Evolutionary conservation across 1,140 invertebrate species (phyloP).

Genomic region (Agrypnia vestita): DNA sequence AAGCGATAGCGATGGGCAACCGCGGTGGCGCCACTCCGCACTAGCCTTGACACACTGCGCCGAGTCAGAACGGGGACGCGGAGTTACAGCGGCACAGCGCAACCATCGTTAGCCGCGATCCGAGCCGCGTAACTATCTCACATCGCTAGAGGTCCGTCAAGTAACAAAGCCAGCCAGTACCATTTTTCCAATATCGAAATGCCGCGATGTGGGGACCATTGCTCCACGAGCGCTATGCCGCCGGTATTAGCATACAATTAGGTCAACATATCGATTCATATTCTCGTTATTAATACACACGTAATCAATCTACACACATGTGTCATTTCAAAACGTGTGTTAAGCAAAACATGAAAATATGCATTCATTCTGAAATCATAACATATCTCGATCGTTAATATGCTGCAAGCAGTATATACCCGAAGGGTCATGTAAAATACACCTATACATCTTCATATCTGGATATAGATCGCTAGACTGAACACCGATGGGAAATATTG

Average conservation of each 20-base stretch:
- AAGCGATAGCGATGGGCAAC: conserved; percentile 12
- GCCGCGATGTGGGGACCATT: not conserved
- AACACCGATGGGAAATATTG: too few relatives aligned
- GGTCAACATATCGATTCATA: conserved; percentile 15
- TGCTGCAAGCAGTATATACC: too few relatives aligned
- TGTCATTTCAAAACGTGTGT: not conserved
- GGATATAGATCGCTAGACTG: too few relatives aligned
- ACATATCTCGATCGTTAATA: too few relatives aligned
- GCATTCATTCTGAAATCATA: too few relatives aligned
- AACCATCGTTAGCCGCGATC: conserved; percentile 33
- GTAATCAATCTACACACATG: not conserved
- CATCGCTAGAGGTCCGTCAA: too few relatives aligned
- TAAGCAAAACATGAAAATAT: too few relatives aligned
- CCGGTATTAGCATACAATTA: not conserved
- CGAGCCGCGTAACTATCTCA: not conserved
- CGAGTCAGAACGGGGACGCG: conserved; percentile 34
- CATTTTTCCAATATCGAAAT: not conserved
- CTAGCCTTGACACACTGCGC: conserved; percentile 46
- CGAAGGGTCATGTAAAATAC: too few relatives aligned
- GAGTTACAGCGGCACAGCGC: conserved; percentile 25
- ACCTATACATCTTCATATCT: too few relatives aligned
- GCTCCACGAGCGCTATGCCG: not conserved
- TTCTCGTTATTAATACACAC: not conserved
- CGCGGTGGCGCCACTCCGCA: conserved; percentile 28
- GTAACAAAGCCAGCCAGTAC: too few relatives aligned